Conservation (phyloP, 2,888 invertebrate species). For the Heliconius ethilla region DNA sequence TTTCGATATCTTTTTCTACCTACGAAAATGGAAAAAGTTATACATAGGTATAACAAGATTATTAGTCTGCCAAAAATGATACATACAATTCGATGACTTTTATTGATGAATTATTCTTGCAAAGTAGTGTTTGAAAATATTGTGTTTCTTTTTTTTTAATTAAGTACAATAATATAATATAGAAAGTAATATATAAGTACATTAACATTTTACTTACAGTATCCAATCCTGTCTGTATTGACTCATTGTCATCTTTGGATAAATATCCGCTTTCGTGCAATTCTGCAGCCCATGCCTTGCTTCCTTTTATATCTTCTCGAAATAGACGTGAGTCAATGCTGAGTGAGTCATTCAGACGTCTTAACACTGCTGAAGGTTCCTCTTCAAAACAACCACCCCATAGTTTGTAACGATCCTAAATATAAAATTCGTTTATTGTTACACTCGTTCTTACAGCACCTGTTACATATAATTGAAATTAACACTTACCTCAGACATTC, state of each 20-base stretch:
- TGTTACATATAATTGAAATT: background rate
- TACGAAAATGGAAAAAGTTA: constrained; percentile 47
- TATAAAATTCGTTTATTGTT: background rate
- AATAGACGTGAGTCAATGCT: constrained; percentile 86
- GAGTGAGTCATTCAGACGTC: constrained; percentile 88
- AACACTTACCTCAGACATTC: constrained; percentile 35
- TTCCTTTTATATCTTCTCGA: constrained; percentile 88
- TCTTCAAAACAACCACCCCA: constrained; percentile 92
- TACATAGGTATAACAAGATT: background rate
- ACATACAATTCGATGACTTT: background rate
- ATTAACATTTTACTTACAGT: constrained; percentile 67
- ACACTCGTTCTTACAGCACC: background rate
- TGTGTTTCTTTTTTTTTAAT: no score
- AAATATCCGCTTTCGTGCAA: constrained; percentile 85
- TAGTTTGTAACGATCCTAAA: constrained; percentile 67
- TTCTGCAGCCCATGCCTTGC: constrained; percentile 87
- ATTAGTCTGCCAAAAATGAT: background rate
- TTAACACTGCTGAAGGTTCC: constrained; percentile 83
- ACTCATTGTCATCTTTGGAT: constrained; percentile 80
- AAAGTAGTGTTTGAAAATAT: no score
- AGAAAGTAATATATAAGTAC: no score
- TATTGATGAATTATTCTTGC: background rate
- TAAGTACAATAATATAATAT: no score
- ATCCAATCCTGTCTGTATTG: constrained; percentile 84
- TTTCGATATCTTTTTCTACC: constrained; percentile 86